Conservation (phyloP, 2,797 vertebrate genomes). For the Halcyon badia region DNA sequence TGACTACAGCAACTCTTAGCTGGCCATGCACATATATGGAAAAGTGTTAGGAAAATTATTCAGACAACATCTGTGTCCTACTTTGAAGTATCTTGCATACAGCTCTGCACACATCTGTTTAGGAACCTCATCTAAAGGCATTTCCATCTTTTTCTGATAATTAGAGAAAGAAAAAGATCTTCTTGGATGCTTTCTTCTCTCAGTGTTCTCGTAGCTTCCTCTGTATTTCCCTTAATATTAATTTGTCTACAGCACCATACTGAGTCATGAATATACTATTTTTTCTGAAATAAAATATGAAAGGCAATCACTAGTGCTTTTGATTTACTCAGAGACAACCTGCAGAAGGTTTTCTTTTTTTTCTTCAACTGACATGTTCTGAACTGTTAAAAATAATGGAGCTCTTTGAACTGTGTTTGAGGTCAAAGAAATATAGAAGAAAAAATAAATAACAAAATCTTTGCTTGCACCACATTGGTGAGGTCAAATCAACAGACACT, state of each 20-base stretch:
- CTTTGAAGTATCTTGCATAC: slow-evolving; percentile 20
- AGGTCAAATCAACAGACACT: not conserved
- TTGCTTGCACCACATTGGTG: not conserved
- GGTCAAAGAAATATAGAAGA: not conserved
- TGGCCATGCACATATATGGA: not conserved
- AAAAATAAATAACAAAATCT: not conserved
- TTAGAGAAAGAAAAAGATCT: slow-evolving; percentile 34
- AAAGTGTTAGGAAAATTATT: slow-evolving; percentile 23
- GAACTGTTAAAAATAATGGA: slow-evolving; percentile 4
- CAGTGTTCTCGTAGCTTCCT: slow-evolving; percentile 7
- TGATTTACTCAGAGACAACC: slow-evolving; percentile 41
- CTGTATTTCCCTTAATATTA: not conserved
- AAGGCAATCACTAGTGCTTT: slow-evolving; percentile 24
- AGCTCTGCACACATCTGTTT: slow-evolving; percentile 50
- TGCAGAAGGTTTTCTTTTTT: not conserved
- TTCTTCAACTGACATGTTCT: not conserved
- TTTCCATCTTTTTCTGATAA: slow-evolving; percentile 41
- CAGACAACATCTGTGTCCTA: slow-evolving; percentile 62
- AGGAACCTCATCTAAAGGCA: slow-evolving; percentile 37
- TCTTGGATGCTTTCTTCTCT: slow-evolving; percentile 1
- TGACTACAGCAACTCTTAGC: not conserved
- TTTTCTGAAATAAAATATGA: slow-evolving; percentile 34
- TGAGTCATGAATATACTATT: slow-evolving; percentile 7
- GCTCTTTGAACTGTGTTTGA: slow-evolving; percentile 23
- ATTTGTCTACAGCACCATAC: slow-evolving; percentile 35